Conservation (phyloP, 2,888 invertebrate genomes). For the Lasioglossum oenotherae region DNA sequence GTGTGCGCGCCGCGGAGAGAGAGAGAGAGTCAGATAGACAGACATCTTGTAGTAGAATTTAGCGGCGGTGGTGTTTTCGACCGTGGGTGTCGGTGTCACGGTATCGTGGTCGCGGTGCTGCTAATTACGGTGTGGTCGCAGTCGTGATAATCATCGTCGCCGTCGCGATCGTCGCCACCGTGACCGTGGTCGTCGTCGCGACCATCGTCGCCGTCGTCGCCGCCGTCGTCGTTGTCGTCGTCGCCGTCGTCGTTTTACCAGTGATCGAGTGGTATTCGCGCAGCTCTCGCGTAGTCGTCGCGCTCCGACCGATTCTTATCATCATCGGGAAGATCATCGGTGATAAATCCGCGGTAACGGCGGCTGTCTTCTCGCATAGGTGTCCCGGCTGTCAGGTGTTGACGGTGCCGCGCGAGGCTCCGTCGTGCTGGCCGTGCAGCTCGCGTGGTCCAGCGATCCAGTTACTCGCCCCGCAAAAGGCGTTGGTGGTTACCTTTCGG, state of each 20-base stretch:
- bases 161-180: slow-evolving; percentile 51
- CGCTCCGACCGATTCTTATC: neutral
- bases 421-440: slow-evolving; percentile 63
- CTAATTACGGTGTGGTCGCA: slow-evolving; percentile 69
- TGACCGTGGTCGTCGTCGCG: slow-evolving; percentile 51
- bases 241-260: slow-evolving; percentile 1
- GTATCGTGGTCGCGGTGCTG: slow-evolving; percentile 72
- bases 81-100: slow-evolving; percentile 75
- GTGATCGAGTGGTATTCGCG: neutral
- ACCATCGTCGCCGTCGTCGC: slow-evolving; percentile 55
- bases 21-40: slow-evolving; percentile 77
- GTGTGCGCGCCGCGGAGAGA: slow-evolving; percentile 81
- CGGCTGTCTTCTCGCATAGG: slow-evolving; percentile 30
- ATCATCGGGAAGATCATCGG: neutral
- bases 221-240: slow-evolving; percentile 1
- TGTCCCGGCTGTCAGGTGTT: slow-evolving; percentile 43
- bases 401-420: slow-evolving; percentile 57
- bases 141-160: slow-evolving; percentile 44
- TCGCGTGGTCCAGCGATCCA: slow-evolving; percentile 71
- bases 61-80: slow-evolving; percentile 79
- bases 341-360: neutral
- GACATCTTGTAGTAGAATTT: slow-evolving; percentile 83
- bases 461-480: slow-evolving; percentile 63
- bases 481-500: slow-evolving; percentile 61
- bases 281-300: neutral